A percentile compares a stretch with the other conserved stretches of the same genome.
phyloP scores from a whole-genome alignment of 1,140 invertebrate genomes.

The Holcopasites calliopsidis region DNA sequence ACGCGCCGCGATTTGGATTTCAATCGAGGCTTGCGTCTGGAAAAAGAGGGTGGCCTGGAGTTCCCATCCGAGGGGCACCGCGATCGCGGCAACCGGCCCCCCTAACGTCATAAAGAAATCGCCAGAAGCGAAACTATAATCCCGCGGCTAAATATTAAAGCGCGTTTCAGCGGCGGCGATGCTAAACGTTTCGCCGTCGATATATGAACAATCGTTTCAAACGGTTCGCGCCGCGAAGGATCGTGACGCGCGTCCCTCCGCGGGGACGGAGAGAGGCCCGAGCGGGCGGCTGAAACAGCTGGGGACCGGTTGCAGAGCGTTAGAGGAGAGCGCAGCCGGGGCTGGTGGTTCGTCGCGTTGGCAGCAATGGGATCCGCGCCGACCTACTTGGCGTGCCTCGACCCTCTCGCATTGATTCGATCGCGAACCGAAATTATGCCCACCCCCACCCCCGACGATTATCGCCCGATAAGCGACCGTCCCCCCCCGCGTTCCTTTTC shows the following conservation, averaged over 20 bases:
- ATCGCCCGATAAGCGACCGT: constrained; percentile 58
- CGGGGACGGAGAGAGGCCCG: constrained; percentile 34
- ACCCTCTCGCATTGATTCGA: constrained; percentile 77
- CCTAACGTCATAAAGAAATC: too few relatives aligned
- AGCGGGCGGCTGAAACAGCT: not conserved
- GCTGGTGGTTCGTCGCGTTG: constrained; percentile 59
- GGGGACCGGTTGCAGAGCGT: too few relatives aligned
- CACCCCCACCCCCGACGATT: constrained; percentile 63
- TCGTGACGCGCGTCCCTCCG: constrained; percentile 16
- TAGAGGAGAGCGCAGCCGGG: constrained; percentile 24
- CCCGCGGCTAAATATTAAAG: constrained; percentile 29
- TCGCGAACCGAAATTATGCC: constrained; percentile 74
- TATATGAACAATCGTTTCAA: not conserved
- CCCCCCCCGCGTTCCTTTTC: not conserved
- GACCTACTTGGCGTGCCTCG: constrained; percentile 79
- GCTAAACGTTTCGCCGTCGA: not conserved
- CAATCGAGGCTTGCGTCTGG: not conserved
- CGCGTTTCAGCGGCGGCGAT: not conserved
- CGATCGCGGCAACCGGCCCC: constrained; percentile 8
- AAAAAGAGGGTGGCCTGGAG: too few relatives aligned
- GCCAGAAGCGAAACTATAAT: constrained; percentile 21
- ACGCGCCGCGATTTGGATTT: constrained; percentile 49
- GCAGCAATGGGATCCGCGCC: constrained; percentile 74
- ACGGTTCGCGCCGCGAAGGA: not conserved
- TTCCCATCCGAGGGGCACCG: too few relatives aligned